Evolutionary conservation across 2,888 invertebrate species (phyloP).

Genomic region (Spodoptera exigua): DNA sequence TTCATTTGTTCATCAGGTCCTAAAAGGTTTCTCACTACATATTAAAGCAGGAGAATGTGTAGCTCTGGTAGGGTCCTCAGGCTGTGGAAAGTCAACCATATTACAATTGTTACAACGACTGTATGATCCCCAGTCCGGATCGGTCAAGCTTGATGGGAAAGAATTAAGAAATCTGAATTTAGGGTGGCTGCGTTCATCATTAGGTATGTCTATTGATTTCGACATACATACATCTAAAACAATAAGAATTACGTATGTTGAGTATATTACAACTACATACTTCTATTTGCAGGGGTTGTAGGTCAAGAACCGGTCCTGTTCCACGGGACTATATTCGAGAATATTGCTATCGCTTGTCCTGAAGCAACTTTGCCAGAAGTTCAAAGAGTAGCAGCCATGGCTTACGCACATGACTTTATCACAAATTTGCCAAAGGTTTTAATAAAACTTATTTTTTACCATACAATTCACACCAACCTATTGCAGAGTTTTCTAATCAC

Average conservation of each 20-base stretch:
- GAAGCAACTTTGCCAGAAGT: conserved; percentile 92
- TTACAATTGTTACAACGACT: conserved; percentile 93
- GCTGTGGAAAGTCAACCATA: conserved; percentile 95
- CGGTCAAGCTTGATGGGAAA: conserved; percentile 90
- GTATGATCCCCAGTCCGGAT: conserved; percentile 91
- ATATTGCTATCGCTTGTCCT: conserved; percentile 92
- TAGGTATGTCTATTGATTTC: conserved; percentile 82
- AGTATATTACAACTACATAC: background rate
- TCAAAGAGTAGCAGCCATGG: conserved; percentile 92
- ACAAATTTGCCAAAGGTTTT: conserved; percentile 91
- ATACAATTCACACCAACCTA: too few relatives aligned
- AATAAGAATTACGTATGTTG: background rate
- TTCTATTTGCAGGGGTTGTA: conserved; percentile 90
- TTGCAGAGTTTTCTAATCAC: background rate
- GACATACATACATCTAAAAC: background rate
- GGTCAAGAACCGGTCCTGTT: conserved; percentile 97
- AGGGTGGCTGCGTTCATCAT: conserved; percentile 93
- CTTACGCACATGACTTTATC: conserved; percentile 94
- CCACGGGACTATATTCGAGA: conserved; percentile 92
- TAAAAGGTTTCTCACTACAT: conserved; percentile 91
- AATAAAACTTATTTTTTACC: too few relatives aligned
- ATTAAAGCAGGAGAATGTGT: conserved; percentile 92
- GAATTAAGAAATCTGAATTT: conserved; percentile 92
- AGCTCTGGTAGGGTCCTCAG: conserved; percentile 93
- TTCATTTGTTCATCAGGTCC: conserved; percentile 79